phyloP scores from a whole-genome alignment of 2,888 invertebrate species.

The Lepidonotus clava region DNA sequence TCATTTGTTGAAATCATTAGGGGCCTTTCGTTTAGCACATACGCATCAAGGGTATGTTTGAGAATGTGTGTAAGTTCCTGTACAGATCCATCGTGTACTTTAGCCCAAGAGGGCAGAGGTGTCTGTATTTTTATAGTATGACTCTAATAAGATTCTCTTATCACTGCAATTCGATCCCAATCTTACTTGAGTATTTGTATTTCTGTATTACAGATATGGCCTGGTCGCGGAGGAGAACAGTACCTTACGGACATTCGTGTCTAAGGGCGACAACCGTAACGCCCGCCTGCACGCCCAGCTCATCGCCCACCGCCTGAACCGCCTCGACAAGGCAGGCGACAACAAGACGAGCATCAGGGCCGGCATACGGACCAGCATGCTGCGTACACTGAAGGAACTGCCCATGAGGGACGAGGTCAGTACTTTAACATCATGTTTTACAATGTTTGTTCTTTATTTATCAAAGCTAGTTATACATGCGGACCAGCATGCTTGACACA shows the following conservation, averaged over 20 bases:
- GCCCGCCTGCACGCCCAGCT: constrained; percentile 70
- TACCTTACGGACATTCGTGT: constrained; percentile 63
- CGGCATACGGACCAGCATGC: constrained; percentile 63
- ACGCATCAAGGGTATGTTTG: no score
- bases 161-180: no score
- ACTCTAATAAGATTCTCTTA: background rate
- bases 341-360: constrained; percentile 52
- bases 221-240: constrained; percentile 58
- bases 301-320: constrained; percentile 70
- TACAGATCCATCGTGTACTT: no score
- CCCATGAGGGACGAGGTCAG: constrained; percentile 72
- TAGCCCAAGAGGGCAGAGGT: no score
- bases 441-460: no score
- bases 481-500: no score
- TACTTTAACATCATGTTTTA: background rate
- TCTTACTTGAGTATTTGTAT: background rate
- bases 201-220: background rate
- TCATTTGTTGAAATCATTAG: no score
- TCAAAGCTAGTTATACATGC: constrained; percentile 9
- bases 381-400: constrained; percentile 66
- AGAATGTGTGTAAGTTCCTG: no score
- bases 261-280: constrained; percentile 68
- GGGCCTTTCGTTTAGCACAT: no score
- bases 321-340: constrained; percentile 34
- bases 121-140: background rate